Evolutionary conservation across 2,888 invertebrate species (phyloP), one percentile per base, ranked within the genome.

Genomic region (Scrobipalpa atriplicella): DNA sequence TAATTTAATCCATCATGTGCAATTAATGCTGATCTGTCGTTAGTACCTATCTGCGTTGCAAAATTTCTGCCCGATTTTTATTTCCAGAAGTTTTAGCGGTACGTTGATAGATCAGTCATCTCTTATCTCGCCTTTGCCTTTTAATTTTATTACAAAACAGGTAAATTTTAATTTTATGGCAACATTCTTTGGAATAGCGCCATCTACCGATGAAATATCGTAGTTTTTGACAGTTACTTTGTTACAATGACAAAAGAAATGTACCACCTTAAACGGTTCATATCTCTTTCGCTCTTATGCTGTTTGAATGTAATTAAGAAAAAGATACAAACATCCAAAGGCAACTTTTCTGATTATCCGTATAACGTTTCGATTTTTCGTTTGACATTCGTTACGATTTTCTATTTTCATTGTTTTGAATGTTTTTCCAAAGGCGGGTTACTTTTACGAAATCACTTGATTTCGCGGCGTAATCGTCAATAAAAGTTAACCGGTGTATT

Each of bases 401-500:
- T 67, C 51, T 41, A 18, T 67, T 64, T 63, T 68, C 70, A 68
- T 70, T 71, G 60, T 56, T 75, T 74, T 74, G 69, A 73, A 75
- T 63, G 71, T 78, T 77, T 75, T 65, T 77, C 71, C 43, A 29
- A 51, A 68, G 65, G 65, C 68, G 71, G 69, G 47, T 67, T n/a
- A n/a, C 3, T 9, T 67, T 62, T 43, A 6, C 47, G 8, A n/a
- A 21, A 56, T 11, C 1, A 36, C 38, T 38, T 38, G n/a, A 16
- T 38, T 16, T 58, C 9, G 16, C 38, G 58, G 16, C 29, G 29
- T 56, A 38, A 38, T 38, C 13, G 38, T 38, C 29, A 1, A 10
- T 16, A 38, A 38, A 38, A 58, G 58, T 16, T 16, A n/a, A 7
- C 10, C 16, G 8, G 10, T n/a, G 16, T 16, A 0, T n/a, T 36